phyloP scores from a whole-genome alignment of 2,888 invertebrate species.

The Rhagonycha fulva region DNA sequence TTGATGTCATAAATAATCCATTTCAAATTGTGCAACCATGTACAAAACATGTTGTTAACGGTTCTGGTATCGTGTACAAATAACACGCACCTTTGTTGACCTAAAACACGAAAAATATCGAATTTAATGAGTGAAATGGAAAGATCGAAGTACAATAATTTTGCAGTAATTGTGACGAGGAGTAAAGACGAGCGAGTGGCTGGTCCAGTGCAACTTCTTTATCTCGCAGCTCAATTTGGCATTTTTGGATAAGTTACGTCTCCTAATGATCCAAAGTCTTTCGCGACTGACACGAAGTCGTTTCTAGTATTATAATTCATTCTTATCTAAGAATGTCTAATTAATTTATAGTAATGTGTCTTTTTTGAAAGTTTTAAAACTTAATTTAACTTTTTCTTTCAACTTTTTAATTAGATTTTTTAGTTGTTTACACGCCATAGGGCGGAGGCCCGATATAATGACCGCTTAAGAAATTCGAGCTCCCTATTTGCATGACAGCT shows the following conservation, averaged over 20 bases:
- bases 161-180: background rate
- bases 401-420: slow-evolving; percentile 2
- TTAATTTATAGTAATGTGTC: background rate
- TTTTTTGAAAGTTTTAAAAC: background rate
- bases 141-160: slow-evolving; percentile 20
- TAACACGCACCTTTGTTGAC: slow-evolving; percentile 29
- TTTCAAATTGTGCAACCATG: slow-evolving; percentile 30
- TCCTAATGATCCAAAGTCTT: background rate
- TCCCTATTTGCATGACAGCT: slow-evolving; percentile 40
- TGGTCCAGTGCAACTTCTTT: background rate
- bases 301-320: background rate
- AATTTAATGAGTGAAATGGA: slow-evolving; percentile 19
- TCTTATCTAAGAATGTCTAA: background rate
- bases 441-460: slow-evolving; percentile 20
- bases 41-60: slow-evolving; percentile 31
- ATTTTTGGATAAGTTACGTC: background rate
- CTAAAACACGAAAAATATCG: slow-evolving; percentile 30
- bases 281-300: background rate
- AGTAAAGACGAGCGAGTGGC: background rate
- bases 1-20: slow-evolving; percentile 29
- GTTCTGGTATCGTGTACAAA: slow-evolving; percentile 29
- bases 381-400: background rate
- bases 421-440: slow-evolving; percentile 10
- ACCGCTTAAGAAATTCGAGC: slow-evolving; percentile 23
- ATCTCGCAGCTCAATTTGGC: background rate